These are phyloP conservation scores for Dinocampus coccinellae DNA, from an alignment of 2,888 invertebrate species.

Conservation along the genomic window DNA sequence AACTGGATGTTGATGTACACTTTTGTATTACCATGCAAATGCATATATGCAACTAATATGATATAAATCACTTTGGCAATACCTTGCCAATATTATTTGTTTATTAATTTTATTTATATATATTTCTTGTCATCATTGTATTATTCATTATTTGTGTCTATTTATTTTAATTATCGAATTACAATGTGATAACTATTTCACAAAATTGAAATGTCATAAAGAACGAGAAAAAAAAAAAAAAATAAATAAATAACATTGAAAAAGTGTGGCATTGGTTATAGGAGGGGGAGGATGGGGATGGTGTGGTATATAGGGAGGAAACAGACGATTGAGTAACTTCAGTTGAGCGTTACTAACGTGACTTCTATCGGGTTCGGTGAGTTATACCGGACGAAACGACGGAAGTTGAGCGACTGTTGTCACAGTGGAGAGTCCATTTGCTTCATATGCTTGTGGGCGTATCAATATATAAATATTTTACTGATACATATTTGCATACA, in stretches of 20 bases:
- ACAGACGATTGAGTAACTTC: neutral
- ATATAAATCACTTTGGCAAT: too few relatives aligned
- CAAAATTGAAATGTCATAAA: neutral
- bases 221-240: neutral
- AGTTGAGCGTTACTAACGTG: neutral
- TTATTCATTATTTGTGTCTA: neutral
- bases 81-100: too few relatives aligned
- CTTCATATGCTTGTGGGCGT: neutral
- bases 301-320: neutral
- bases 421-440: neutral
- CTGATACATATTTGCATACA: neutral
- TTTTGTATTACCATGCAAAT: too few relatives aligned
- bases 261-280: neutral
- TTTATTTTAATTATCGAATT: neutral
- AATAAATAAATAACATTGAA: neutral
- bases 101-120: neutral
- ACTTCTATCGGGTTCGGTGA: neutral
- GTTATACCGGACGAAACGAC: neutral
- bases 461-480: neutral
- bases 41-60: too few relatives aligned
- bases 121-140: neutral
- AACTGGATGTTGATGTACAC: too few relatives aligned
- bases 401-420: constrained; percentile 1
- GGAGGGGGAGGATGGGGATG: neutral
- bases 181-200: neutral